Percentiles rank a stretch among this genome's conserved stretches.
These are phyloP conservation scores for Gambelia wislizenii DNA, from an alignment of 2,797 vertebrate species.

Conservation along the genomic window DNA sequence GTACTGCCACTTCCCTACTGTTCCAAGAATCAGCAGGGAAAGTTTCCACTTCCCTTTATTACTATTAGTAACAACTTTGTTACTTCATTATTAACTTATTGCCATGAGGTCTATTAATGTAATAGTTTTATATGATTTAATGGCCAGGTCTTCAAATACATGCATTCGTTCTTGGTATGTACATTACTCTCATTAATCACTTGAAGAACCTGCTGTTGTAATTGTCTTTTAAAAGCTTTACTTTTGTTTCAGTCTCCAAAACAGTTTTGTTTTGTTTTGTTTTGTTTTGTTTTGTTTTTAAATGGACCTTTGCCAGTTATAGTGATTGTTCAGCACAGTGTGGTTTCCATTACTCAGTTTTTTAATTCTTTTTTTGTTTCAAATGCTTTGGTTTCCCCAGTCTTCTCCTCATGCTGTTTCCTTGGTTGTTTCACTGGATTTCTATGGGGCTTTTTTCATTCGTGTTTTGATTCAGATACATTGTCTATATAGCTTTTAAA, in stretches of 20 bases:
- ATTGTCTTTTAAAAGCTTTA: constrained; percentile 47
- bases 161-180: constrained; percentile 8
- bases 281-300: neutral
- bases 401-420: constrained; percentile 17
- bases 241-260: constrained; percentile 41
- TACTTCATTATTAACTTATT: neutral
- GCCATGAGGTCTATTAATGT: neutral
- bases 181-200: constrained; percentile 19
- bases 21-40: neutral
- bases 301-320: constrained; percentile 24
- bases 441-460: constrained; percentile 31
- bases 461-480: constrained; percentile 39
- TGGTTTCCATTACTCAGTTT: constrained; percentile 43
- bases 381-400: constrained; percentile 27
- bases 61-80: too few relatives aligned
- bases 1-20: too few relatives aligned
- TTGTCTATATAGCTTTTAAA: neutral
- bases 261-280: constrained; percentile 29
- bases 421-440: constrained; percentile 55
- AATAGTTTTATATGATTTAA: neutral
- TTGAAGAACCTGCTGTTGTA: constrained; percentile 24
- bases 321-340: constrained; percentile 46
- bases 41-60: too few relatives aligned
- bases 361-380: constrained; percentile 45
- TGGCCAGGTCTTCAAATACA: neutral